Conservation (phyloP, 1,140 invertebrate species). For the Ruditapes philippinarum region DNA sequence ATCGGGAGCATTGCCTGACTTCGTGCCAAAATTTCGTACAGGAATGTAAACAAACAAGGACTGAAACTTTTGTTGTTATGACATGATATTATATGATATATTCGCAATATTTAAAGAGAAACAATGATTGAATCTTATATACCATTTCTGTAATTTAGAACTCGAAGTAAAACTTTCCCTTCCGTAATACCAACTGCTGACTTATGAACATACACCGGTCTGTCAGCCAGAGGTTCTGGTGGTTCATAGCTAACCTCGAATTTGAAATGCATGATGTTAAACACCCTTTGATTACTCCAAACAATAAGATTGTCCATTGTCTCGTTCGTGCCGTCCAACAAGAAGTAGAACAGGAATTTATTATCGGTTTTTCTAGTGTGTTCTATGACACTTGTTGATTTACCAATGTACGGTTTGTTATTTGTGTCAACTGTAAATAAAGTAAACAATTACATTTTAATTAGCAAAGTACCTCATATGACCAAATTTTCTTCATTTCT, state of each 20-base stretch:
- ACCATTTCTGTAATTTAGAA: conserved; percentile 5
- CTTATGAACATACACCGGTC: conserved; percentile 1
- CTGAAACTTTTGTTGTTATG: too few relatives aligned
- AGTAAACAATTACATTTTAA: neutral
- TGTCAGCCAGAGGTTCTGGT: neutral
- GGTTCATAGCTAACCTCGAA: neutral
- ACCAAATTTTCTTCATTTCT: neutral
- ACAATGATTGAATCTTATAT: too few relatives aligned
- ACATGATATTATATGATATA: too few relatives aligned
- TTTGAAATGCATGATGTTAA: neutral
- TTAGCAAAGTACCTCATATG: neutral
- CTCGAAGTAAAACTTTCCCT: neutral
- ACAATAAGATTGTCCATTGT: neutral
- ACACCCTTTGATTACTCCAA: conserved; percentile 23
- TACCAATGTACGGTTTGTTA: conserved; percentile 27
- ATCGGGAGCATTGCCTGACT: neutral
- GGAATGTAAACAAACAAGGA: too few relatives aligned
- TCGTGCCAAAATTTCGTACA: too few relatives aligned
- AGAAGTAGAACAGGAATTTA: conserved; percentile 13
- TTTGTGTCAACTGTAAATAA: neutral
- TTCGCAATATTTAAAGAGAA: too few relatives aligned
- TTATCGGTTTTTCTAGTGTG: neutral
- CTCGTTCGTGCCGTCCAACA: conserved; percentile 26
- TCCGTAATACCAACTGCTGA: neutral
- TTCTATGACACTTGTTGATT: neutral